Conservation (phyloP, 2,888 invertebrate species). For the Heteromyza rotundicornis region DNA sequence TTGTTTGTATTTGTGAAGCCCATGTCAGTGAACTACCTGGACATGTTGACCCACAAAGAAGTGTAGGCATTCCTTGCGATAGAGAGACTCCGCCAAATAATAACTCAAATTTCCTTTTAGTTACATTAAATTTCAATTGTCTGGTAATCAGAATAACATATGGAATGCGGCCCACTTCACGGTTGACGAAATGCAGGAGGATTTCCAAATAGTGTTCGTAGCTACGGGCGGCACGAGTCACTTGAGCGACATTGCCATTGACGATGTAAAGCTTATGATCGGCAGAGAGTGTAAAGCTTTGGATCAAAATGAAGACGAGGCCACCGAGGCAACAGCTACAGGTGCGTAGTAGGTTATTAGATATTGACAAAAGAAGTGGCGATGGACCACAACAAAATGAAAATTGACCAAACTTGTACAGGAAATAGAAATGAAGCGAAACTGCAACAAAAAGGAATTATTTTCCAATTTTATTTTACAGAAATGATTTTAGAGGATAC, state of each 20-base stretch:
- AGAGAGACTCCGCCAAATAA: neutral
- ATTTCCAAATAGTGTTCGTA: slow-evolving; percentile 76
- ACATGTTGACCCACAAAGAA: slow-evolving; percentile 35
- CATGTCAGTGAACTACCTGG: slow-evolving; percentile 45
- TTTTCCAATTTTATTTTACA: slow-evolving; percentile 14
- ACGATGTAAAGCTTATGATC: slow-evolving; percentile 75
- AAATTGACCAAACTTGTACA: neutral
- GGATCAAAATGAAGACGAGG: slow-evolving; percentile 17
- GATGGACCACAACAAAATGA: neutral
- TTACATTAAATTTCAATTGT: slow-evolving; percentile 67
- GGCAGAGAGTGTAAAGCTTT: slow-evolving; percentile 44
- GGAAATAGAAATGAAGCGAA: too few species aligned
- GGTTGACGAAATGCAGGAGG: slow-evolving; percentile 62
- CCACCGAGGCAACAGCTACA: slow-evolving; percentile 24
- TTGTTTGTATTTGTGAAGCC: slow-evolving; percentile 66
- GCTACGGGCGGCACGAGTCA: slow-evolving; percentile 72
- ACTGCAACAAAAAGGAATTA: too few species aligned
- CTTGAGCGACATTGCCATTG: slow-evolving; percentile 81
- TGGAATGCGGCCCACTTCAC: slow-evolving; percentile 69
- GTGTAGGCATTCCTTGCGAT: too few species aligned
- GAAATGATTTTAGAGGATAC: slow-evolving; percentile 51
- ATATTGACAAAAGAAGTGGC: too few species aligned
- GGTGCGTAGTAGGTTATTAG: slow-evolving; percentile 27
- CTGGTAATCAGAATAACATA: slow-evolving; percentile 73
- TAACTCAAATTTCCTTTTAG: slow-evolving; percentile 19